Conservation (phyloP, 1,140 invertebrate species). For the Phortica variegata region DNA sequence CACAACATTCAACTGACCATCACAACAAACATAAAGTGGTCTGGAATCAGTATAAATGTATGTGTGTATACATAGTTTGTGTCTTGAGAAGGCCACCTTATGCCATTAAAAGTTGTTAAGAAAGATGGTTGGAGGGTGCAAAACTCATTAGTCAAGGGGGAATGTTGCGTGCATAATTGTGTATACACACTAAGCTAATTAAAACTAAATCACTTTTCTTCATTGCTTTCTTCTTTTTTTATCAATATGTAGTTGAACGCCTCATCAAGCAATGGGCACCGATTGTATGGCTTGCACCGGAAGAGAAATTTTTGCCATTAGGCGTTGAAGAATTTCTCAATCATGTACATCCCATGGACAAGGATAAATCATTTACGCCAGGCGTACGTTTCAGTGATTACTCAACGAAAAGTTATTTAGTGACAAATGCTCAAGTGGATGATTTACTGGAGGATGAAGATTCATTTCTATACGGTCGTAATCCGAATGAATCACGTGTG, state of each 20-base stretch:
- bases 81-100: too few relatives aligned
- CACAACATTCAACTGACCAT: too few relatives aligned
- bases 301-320: constrained; percentile 65
- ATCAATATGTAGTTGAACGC: constrained; percentile 56
- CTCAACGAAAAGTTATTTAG: constrained; percentile 59
- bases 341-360: constrained; percentile 60
- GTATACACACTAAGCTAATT: too few relatives aligned
- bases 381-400: constrained; percentile 42
- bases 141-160: too few relatives aligned
- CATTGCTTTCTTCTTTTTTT: too few relatives aligned
- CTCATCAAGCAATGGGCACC: constrained; percentile 64
- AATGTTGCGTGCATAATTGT: too few relatives aligned
- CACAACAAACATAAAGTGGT: too few relatives aligned
- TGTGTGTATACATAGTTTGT: too few relatives aligned
- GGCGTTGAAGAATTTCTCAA: constrained; percentile 64
- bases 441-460: constrained; percentile 59
- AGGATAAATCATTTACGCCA: constrained; percentile 36
- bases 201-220: too few relatives aligned
- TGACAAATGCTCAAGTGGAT: constrained; percentile 61
- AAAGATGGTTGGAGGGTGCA: too few relatives aligned
- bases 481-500: constrained; percentile 60
- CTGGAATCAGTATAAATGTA: too few relatives aligned
- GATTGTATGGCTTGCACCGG: constrained; percentile 66
- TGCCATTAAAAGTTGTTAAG: too few relatives aligned
- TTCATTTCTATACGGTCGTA: constrained; percentile 64